Evolutionary conservation across 2,888 invertebrate species (phyloP), one percentile per base, ranked within the genome.

Genomic region (Cetonia aurata): DNA sequence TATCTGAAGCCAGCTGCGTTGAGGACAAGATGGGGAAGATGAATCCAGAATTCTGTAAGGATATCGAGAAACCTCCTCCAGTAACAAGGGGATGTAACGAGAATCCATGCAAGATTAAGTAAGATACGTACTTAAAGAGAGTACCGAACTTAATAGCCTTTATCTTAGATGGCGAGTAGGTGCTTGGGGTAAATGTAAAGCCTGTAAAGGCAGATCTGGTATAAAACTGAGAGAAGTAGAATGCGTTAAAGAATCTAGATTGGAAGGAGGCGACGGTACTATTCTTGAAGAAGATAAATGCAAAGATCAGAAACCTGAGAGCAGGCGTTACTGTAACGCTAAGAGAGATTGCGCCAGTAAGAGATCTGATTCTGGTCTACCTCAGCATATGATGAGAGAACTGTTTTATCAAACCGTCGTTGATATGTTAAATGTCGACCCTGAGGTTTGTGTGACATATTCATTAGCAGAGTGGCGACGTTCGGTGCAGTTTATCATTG

Each of bases 11-110:
- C 19, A 83, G 86, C 4, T 92, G 91, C 80, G 84, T 88, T 37
- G 91, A 91, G 79, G 86, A 86, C 74, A 88, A 87, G 77, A 86
- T 87, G n/a, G 91, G 91, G 0, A 83, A 86, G 67, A 91, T 91
- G 1, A 89, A 88, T 74, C 86, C 88, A 37, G 81, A 83, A 19
- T 87, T 87, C 75, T 89, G 89, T 75, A 79, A 83, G 3, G 80
- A 80, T 8, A 53, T 78, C 2, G 82, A 82, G 12, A 86, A 85
- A 73, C 87, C 87, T 0, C 81, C 83, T 48, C 73, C 79, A 0
- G 80, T 81, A 71, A 80, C 80, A 0, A 83, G 85, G 44, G 81
- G 83, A 56, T 88, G 88, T 75, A 88, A 88, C 77, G 80, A 82
- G 53, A 79, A 85, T 70, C 85, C 86, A 0, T 88, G 88, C 70